Conservation (phyloP, 1,140 invertebrate species). For the Helicoverpa armigera region DNA sequence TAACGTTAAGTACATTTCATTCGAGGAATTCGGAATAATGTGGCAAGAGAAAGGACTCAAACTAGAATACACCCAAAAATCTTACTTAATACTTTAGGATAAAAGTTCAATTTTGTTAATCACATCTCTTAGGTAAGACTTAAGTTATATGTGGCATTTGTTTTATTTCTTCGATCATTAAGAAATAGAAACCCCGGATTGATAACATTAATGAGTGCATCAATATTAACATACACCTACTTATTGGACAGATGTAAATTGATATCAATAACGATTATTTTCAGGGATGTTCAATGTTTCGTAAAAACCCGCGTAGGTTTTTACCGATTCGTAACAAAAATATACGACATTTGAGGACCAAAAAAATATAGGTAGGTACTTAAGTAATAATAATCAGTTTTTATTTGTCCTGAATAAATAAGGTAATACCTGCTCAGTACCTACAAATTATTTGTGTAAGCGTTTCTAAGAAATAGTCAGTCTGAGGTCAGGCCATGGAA, state of each 20-base stretch:
- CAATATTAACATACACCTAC: too few relatives aligned
- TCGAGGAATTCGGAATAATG: not conserved
- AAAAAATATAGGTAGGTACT: too few relatives aligned
- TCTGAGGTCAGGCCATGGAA: not conserved
- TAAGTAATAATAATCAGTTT: too few relatives aligned
- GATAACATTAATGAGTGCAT: too few relatives aligned
- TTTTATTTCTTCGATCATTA: too few relatives aligned
- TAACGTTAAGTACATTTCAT: too few relatives aligned
- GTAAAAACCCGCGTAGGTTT: slow-evolving; percentile 4
- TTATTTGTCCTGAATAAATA: not conserved
- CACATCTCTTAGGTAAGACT: too few relatives aligned
- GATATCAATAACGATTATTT: not conserved
- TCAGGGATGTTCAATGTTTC: not conserved
- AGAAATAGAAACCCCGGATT: too few relatives aligned
- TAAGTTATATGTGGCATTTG: too few relatives aligned
- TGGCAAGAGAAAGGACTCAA: not conserved
- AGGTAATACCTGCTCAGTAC: not conserved
- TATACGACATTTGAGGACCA: not conserved
- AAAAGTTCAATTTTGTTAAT: not conserved
- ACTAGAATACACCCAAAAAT: not conserved
- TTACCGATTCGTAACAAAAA: not conserved
- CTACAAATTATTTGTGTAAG: not conserved
- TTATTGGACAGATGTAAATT: too few relatives aligned
- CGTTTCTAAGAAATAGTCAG: not conserved
- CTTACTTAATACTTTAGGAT: not conserved